Percentiles rank a stretch among this genome's conserved stretches.
These are phyloP conservation scores for Pituophis catenifer DNA, from an alignment of 2,113 vertebrate genomes.

Conservation along the genomic window DNA sequence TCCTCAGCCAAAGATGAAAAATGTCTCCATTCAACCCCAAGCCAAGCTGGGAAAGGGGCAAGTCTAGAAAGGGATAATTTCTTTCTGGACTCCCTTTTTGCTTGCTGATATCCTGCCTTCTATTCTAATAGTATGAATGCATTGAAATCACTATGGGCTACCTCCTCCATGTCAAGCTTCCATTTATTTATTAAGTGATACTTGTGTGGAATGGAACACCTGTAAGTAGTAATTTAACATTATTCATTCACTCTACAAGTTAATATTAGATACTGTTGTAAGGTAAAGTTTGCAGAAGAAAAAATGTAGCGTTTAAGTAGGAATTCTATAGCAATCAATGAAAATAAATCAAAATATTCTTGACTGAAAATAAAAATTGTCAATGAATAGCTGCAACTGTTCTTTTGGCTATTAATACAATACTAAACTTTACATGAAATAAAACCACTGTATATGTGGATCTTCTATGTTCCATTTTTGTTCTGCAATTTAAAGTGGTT, in stretches of 20 bases:
- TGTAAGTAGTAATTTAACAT: background rate
- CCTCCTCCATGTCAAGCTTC: background rate
- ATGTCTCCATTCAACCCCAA: background rate
- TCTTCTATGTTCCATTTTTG: background rate
- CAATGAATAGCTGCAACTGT: background rate
- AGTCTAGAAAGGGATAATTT: background rate
- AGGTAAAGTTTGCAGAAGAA: background rate
- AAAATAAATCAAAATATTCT: background rate
- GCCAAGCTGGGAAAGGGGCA: background rate
- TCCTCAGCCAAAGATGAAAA: background rate
- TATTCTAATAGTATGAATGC: background rate
- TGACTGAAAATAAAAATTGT: background rate
- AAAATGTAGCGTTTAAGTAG: background rate
- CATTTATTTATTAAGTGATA: background rate
- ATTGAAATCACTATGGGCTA: background rate
- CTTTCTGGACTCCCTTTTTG: background rate
- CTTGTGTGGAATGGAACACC: background rate
- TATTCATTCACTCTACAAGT: background rate
- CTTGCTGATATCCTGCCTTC: background rate
- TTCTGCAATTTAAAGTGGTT: accelerated
- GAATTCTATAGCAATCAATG: background rate
- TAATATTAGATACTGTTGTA: background rate
- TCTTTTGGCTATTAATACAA: background rate
- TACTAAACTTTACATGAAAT: background rate
- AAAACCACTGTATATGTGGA: background rate